Conservation (phyloP, 2,797 vertebrate species). For the Brachymystax lenok region DNA sequence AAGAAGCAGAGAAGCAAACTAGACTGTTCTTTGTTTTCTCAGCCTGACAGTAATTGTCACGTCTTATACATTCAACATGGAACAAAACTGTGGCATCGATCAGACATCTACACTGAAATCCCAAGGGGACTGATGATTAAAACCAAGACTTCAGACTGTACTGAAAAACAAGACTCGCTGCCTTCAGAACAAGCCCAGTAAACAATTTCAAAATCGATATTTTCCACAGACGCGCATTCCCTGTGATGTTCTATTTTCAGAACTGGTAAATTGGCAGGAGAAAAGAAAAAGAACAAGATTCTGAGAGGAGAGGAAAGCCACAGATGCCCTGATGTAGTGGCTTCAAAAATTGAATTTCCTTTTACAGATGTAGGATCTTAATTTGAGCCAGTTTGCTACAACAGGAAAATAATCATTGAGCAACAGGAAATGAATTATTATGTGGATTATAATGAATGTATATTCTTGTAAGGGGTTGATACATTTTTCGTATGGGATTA, state of each 20-base stretch:
- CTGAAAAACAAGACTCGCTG: neutral
- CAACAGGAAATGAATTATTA: no score
- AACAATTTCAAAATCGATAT: constrained; percentile 27
- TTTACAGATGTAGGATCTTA: neutral
- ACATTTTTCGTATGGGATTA: no score
- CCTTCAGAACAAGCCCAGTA: constrained; percentile 4
- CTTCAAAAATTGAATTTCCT: neutral
- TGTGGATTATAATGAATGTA: no score
- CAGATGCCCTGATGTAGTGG: neutral
- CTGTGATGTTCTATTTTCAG: constrained; percentile 7
- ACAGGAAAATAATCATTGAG: no score
- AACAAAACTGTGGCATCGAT: constrained; percentile 22
- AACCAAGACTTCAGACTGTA: constrained; percentile 18
- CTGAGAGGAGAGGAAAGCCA: neutral
- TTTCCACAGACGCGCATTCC: neutral
- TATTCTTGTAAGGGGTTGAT: no score
- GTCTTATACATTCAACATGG: constrained; percentile 22
- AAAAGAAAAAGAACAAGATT: neutral
- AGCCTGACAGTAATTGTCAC: constrained; percentile 14
- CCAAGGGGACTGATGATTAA: constrained; percentile 18
- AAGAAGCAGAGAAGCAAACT: neutral
- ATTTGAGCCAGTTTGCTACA: neutral
- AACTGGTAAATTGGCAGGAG: neutral
- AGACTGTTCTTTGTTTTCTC: neutral
- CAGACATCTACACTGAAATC: constrained; percentile 10